These are phyloP conservation scores for Scleropages formosus DNA, from an alignment of 2,797 vertebrate species.

Conservation along the genomic window DNA sequence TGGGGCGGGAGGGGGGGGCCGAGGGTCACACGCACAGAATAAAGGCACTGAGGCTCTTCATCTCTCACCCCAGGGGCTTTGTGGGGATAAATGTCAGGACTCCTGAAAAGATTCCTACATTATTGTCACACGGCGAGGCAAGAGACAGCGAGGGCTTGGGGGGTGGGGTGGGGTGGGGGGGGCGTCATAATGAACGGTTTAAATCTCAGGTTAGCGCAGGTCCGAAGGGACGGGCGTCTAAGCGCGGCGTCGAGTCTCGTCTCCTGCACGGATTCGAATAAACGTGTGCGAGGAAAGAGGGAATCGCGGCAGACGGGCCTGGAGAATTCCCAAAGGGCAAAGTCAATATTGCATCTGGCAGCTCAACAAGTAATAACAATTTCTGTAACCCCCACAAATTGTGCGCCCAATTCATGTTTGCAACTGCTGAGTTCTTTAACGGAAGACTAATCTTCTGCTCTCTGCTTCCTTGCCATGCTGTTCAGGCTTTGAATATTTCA, in stretches of 20 bases:
- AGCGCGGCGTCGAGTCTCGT: neutral
- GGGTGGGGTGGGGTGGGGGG: neutral
- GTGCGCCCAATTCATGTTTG: neutral
- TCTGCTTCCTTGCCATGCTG: neutral
- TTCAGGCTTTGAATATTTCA: too few species aligned
- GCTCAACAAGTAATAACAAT: neutral
- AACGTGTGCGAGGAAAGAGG: neutral
- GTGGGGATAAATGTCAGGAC: conserved; percentile 19
- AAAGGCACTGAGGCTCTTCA: conserved; percentile 7
- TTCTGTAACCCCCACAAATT: neutral
- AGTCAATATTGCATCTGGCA: neutral
- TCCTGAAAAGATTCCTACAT: conserved; percentile 12
- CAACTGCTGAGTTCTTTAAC: neutral
- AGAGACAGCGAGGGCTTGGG: neutral
- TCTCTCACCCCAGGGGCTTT: conserved; percentile 6
- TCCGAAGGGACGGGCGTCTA: too few species aligned
- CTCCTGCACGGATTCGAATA: conserved; percentile 10
- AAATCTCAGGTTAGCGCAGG: conserved; percentile 12
- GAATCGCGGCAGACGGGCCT: neutral
- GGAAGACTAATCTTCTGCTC: neutral
- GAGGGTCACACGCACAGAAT: neutral
- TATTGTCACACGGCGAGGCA: conserved; percentile 16
- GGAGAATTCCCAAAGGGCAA: neutral
- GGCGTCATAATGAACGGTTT: neutral
- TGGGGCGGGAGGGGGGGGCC: neutral